phyloP scores from a whole-genome alignment of 2,797 vertebrate species.

The Clarias laeviceps region DNA sequence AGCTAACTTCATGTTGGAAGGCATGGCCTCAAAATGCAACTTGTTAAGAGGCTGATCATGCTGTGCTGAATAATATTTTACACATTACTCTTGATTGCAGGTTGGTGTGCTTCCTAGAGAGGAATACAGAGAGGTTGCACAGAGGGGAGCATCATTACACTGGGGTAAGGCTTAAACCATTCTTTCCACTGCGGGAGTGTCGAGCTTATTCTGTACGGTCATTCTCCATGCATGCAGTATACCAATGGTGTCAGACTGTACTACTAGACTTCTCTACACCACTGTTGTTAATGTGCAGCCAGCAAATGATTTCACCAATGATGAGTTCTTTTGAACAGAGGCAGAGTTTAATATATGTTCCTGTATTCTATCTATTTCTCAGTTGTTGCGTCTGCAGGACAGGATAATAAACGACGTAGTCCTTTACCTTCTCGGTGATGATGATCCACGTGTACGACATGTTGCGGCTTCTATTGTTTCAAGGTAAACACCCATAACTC shows the following conservation, averaged over 20 bases:
- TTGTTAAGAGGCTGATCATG: no score
- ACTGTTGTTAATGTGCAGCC: background rate
- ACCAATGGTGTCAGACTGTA: background rate
- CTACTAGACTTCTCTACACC: background rate
- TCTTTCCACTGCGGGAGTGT: background rate
- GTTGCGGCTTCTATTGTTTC: slow-evolving; percentile 84
- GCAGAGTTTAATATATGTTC: background rate
- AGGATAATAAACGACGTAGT: slow-evolving; percentile 86
- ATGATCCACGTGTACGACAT: slow-evolving; percentile 91
- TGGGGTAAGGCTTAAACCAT: slow-evolving; percentile 75
- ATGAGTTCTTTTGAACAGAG: background rate
- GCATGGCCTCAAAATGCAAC: no score
- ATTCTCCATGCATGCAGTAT: background rate
- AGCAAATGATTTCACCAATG: background rate
- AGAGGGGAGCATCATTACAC: slow-evolving; percentile 92
- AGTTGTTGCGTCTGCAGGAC: slow-evolving; percentile 89
- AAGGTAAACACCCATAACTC: slow-evolving; percentile 72
- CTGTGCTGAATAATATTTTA: no score
- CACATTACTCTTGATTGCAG: slow-evolving; percentile 62
- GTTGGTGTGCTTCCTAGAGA: slow-evolving; percentile 90
- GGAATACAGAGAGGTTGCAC: slow-evolving; percentile 83
- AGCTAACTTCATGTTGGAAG: no score
- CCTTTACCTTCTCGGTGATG: slow-evolving; percentile 88
- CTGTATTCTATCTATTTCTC: slow-evolving; percentile 13
- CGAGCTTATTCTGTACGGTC: background rate